phyloP scores from a whole-genome alignment of 2,888 invertebrate species.

The Meiosimyza platycephala region DNA sequence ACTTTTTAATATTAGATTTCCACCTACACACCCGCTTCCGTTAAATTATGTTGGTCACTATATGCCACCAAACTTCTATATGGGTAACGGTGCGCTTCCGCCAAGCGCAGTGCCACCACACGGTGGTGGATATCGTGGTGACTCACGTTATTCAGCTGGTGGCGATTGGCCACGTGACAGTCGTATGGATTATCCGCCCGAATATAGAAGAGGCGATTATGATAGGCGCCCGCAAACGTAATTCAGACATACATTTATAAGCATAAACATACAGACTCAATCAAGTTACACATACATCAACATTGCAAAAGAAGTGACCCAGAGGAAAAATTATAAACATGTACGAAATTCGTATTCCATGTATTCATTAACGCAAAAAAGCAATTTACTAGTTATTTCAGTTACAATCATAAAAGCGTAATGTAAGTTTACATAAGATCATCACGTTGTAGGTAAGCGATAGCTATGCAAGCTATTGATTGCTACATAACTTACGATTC shows the following conservation, averaged over 20 bases:
- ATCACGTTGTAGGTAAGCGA: too few species aligned
- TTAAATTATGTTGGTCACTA: conserved; percentile 62
- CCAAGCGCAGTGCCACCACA: conserved; percentile 54
- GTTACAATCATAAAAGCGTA: too few species aligned
- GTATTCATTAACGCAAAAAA: too few species aligned
- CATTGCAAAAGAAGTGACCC: too few species aligned
- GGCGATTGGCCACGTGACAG: conserved; percentile 60
- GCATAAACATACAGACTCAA: background rate
- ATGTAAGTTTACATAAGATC: too few species aligned
- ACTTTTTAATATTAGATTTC: conserved; percentile 52
- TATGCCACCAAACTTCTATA: conserved; percentile 65
- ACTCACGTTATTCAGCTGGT: conserved; percentile 67
- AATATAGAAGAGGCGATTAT: conserved; percentile 68
- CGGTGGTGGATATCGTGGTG: conserved; percentile 66
- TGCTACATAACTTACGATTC: too few species aligned
- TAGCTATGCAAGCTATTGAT: too few species aligned
- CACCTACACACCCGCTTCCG: conserved; percentile 54
- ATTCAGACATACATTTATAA: conserved; percentile 29
- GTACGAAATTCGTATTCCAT: too few species aligned
- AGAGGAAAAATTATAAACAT: too few species aligned
- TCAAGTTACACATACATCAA: background rate
- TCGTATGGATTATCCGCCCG: conserved; percentile 69
- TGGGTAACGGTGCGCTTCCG: conserved; percentile 64
- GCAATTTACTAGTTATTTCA: too few species aligned
- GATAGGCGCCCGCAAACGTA: conserved; percentile 61